Percentiles rank a stretch among this genome's conserved stretches.
Evolutionary conservation across 2,888 invertebrate genomes (phyloP).

Genomic region (Acleris literana): DNA sequence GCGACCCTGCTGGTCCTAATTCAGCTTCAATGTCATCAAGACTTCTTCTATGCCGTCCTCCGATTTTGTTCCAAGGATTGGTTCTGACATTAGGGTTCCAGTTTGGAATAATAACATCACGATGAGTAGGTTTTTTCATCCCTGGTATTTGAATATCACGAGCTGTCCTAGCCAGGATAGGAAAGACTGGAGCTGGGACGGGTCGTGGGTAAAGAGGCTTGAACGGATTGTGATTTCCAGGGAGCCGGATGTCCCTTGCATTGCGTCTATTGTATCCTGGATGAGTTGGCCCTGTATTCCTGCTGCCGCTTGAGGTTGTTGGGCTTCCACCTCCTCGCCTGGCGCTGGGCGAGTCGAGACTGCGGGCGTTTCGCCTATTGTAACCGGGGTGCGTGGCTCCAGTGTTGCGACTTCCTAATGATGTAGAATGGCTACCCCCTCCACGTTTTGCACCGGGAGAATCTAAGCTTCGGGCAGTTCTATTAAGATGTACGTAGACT

Average conservation of each 20-base stretch:
- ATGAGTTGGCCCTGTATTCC: constrained; percentile 20
- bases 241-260: constrained; percentile 38
- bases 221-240: constrained; percentile 26
- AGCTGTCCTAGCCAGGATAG: constrained; percentile 39
- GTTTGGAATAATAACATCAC: constrained; percentile 52
- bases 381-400: constrained; percentile 57
- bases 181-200: constrained; percentile 30
- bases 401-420: constrained; percentile 48
- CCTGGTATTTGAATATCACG: constrained; percentile 44
- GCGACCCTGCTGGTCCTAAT: not conserved
- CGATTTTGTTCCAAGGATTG: constrained; percentile 51
- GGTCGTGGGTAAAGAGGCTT: constrained; percentile 36
- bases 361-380: constrained; percentile 53
- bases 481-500: constrained; percentile 42
- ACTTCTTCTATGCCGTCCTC: constrained; percentile 40
- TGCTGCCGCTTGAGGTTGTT: constrained; percentile 8
- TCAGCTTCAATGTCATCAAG: constrained; percentile 19
- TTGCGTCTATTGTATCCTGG: constrained; percentile 29
- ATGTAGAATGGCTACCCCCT: constrained; percentile 47
- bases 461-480: constrained; percentile 50
- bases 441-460: constrained; percentile 51
- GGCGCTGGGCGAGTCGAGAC: constrained; percentile 34
- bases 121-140: constrained; percentile 48
- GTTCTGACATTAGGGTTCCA: constrained; percentile 56
- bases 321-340: constrained; percentile 22